Percentiles rank a stretch among this genome's conserved stretches.
Conservation (phyloP, 2,113 vertebrate species). For the Polypterus bichir region DNA sequence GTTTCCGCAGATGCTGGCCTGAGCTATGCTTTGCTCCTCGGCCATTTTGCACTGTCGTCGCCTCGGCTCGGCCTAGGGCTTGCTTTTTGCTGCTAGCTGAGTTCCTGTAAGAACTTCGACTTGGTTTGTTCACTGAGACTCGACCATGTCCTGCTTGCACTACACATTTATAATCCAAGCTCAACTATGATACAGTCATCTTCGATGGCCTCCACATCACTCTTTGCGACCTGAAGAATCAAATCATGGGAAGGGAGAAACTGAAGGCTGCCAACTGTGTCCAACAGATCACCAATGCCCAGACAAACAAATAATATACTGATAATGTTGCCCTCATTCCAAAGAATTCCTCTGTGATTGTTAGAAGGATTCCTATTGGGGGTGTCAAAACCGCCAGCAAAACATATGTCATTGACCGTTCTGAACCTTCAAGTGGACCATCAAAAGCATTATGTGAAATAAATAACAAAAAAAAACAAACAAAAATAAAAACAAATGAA, state of each 20-base stretch:
- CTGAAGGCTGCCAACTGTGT: constrained; percentile 85
- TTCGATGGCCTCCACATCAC: constrained; percentile 87
- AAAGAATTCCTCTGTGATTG: constrained; percentile 94
- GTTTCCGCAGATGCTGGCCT: too few species aligned
- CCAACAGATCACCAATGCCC: constrained; percentile 88
- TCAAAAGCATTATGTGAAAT: constrained; percentile 95
- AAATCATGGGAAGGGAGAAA: constrained; percentile 89
- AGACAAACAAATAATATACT: constrained; percentile 91
- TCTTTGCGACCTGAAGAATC: constrained; percentile 80
- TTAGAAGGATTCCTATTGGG: constrained; percentile 83
- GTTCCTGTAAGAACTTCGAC: too few species aligned
- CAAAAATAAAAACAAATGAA: too few species aligned
- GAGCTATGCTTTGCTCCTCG: too few species aligned
- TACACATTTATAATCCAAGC: constrained; percentile 96
- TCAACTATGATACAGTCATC: constrained; percentile 87
- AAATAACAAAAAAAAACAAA: constrained; percentile 9
- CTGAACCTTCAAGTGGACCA: constrained; percentile 69
- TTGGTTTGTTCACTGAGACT: too few species aligned
- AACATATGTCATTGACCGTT: constrained; percentile 75
- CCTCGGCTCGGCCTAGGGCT: too few species aligned
- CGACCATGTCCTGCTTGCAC: constrained; percentile 94
- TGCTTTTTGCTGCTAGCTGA: too few species aligned
- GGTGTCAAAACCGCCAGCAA: constrained; percentile 78
- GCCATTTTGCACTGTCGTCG: too few species aligned
- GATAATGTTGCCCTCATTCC: constrained; percentile 75